phyloP scores from a whole-genome alignment of 2,797 vertebrate species.

The Xyrichtys novacula region DNA sequence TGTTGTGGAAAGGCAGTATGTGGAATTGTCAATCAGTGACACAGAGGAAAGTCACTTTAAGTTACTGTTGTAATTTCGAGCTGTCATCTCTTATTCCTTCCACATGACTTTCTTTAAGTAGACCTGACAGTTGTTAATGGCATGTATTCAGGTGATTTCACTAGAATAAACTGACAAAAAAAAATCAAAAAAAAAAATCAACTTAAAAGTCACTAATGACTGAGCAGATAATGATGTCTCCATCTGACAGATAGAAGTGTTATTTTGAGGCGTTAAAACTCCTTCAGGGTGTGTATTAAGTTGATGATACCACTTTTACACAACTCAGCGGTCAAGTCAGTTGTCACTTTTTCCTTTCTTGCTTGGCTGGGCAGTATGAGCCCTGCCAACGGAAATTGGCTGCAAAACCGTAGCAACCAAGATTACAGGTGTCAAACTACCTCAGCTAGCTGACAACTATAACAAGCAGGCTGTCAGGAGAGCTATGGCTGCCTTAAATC shows the following conservation, averaged over 20 bases:
- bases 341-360: slow-evolving; percentile 52
- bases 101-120: not conserved
- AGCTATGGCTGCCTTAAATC: slow-evolving; percentile 47
- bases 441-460: slow-evolving; percentile 71
- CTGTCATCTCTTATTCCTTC: not conserved
- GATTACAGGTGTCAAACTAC: slow-evolving; percentile 77
- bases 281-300: slow-evolving; percentile 50
- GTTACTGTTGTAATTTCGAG: slow-evolving; percentile 15
- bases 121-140: not conserved
- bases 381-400: slow-evolving; percentile 57
- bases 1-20: not conserved
- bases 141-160: not conserved
- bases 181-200: not conserved
- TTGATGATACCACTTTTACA: slow-evolving; percentile 57
- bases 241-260: slow-evolving; percentile 26
- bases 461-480: slow-evolving; percentile 69
- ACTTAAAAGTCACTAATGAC: not conserved
- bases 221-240: slow-evolving; percentile 11
- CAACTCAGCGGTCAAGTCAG: slow-evolving; percentile 60
- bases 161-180: not conserved
- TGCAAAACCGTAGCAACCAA: slow-evolving; percentile 53
- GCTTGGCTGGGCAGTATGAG: slow-evolving; percentile 60
- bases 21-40: not conserved
- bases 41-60: not conserved
- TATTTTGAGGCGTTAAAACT: slow-evolving; percentile 21